Base-by-base conservation (phyloP, 2,797 vertebrate genomes). In the Karalla daura region DNA sequence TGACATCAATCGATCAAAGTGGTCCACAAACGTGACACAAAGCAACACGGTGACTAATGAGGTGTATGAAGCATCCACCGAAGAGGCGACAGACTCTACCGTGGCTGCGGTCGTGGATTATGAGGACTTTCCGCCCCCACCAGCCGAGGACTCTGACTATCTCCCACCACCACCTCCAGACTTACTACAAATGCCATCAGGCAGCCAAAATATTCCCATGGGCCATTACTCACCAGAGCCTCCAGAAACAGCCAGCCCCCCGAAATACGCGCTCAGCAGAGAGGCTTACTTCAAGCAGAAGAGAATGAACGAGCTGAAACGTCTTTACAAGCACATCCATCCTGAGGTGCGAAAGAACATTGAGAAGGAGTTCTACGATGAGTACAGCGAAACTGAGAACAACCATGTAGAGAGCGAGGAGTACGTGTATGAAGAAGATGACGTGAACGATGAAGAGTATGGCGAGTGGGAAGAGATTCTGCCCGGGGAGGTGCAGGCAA, bases 251-350 rank as follows among this genome's bases (percentile, higher is more conserved):
- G 75, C 9, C 46, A 83, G 84, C 56, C 46, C 82, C 58, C 45
- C 76, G 74, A 95, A 91, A 76, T 66, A 68, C 28, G 63, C 79
- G 18, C 3, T 88, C 8, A 93, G 89, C 73, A 95, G 72, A 93
- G 94, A 95, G 43, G 78, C 92, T 53, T 95, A 94, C 47, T 78
- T 86, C 65, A 95, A 95, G 74, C 95, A 97, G 88, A 94, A 87
- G 70, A 94, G 94, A 69, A 91, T 94, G 64, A 84, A 84, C 63
- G 95, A 97, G 89, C 82, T 96, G 52, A 97, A 95, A 85, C 91
- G 92, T 32, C 93, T 96, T 51, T 96, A 96, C 77, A 97, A 95
- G 80, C 86, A 93, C 70, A 96, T 96, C 67, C 92, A 97, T 72
- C 93, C 95, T 5, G 93, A 95, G 87, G 89, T 97, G 66, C 94